These are phyloP conservation scores for Capreolus pygargus DNA, from an alignment of 2,113 vertebrate genomes.

Conservation along the genomic window DNA sequence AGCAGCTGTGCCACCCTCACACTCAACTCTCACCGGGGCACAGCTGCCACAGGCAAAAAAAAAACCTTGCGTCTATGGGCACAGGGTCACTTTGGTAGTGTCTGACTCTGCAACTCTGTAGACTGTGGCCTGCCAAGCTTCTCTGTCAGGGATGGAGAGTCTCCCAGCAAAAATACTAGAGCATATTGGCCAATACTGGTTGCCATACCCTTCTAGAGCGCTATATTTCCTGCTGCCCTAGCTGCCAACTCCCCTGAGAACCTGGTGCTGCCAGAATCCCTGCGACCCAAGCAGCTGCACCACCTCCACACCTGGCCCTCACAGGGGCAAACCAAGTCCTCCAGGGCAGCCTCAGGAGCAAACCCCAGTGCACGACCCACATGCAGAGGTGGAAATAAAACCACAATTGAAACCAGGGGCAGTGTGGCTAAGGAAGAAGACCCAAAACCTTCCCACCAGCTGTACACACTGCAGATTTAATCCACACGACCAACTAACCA, in stretches of 20 bases:
- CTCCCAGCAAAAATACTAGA: neutral
- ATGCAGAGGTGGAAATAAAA: neutral
- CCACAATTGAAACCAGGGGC: neutral
- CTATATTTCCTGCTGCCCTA: neutral
- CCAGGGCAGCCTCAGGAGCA: neutral
- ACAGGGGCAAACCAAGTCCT: neutral
- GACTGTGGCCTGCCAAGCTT: neutral
- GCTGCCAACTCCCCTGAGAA: neutral
- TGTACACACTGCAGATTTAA: neutral
- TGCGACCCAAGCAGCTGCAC: neutral
- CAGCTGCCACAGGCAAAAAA: neutral
- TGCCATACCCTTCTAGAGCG: neutral
- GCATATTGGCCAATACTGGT: neutral
- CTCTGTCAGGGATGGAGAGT: neutral
- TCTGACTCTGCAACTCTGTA: neutral
- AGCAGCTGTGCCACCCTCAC: neutral
- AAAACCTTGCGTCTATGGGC: neutral
- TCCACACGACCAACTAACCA: neutral
- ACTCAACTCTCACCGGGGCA: neutral
- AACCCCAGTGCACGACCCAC: neutral
- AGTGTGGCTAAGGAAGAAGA: neutral
- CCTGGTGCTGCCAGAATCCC: neutral
- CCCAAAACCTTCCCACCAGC: neutral
- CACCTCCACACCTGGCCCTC: neutral
- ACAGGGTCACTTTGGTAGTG: neutral